Evolutionary conservation across 2,113 vertebrate species (phyloP).

Genomic region (Stegostoma tigrinum): DNA sequence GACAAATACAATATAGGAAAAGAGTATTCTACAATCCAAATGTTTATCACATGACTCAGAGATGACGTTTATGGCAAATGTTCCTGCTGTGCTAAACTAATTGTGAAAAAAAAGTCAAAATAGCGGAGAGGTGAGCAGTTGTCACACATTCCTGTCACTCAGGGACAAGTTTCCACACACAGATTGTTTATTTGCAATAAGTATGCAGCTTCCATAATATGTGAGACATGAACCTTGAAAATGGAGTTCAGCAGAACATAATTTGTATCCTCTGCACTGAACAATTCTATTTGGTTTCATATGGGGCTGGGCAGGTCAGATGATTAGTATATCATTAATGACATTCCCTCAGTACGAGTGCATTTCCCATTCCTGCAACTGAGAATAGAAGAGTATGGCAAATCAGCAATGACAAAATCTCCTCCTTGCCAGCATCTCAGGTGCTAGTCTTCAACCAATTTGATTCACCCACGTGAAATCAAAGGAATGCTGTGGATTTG

Average conservation of each 20-base stretch:
- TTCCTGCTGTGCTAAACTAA: background rate
- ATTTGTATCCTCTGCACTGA: background rate
- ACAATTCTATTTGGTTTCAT: background rate
- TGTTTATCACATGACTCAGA: background rate
- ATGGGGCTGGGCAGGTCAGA: too few species aligned
- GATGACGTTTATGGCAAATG: background rate
- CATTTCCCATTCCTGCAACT: background rate
- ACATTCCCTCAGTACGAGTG: background rate
- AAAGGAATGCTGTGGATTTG: too few species aligned
- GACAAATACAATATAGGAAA: background rate
- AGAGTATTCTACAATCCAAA: background rate
- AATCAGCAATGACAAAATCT: too few species aligned
- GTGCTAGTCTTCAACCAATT: too few species aligned
- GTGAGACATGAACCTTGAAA: background rate
- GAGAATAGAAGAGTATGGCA: background rate
- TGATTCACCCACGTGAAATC: too few species aligned
- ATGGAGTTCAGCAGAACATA: background rate
- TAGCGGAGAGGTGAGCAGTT: background rate
- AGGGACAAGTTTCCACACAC: background rate
- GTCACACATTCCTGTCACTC: background rate
- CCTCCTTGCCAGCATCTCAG: too few species aligned
- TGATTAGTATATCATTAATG: background rate
- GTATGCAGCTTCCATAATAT: background rate
- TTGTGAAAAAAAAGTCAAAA: background rate
- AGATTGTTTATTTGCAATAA: background rate